Percentiles rank a stretch among this genome's conserved stretches.
These are phyloP conservation scores for Anagrus nilaparvatae DNA, from an alignment of 1,140 invertebrate species.

Conservation along the genomic window DNA sequence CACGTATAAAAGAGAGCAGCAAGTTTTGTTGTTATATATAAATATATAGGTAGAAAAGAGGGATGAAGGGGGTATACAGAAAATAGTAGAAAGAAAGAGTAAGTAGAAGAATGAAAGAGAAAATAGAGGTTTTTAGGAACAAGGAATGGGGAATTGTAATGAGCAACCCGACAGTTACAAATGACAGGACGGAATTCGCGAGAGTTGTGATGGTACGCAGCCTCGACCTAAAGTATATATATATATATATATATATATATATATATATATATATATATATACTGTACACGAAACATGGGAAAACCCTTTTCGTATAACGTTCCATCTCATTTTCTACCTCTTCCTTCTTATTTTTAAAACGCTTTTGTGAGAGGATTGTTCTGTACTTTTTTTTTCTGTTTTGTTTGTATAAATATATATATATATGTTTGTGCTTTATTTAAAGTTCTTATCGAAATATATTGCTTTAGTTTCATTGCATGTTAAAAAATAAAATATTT, in stretches of 20 bases:
- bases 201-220: conserved; percentile 40
- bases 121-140: conserved; percentile 24
- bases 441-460: no score
- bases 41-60: no score
- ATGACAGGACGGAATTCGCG: conserved; percentile 45
- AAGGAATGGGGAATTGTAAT: conserved; percentile 45
- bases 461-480: no score
- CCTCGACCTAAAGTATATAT: conserved; percentile 32
- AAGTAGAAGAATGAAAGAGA: conserved; percentile 11
- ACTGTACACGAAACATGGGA: conserved; percentile 6
- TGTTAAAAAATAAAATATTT: no score
- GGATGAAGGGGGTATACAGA: conserved; percentile 7
- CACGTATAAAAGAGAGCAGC: no score
- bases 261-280: no score
- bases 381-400: not conserved
- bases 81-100: conserved; percentile 7
- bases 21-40: no score
- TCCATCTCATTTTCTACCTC: conserved; percentile 14
- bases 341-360: conserved; percentile 10
- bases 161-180: conserved; percentile 45
- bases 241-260: not conserved
- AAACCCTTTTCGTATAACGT: conserved; percentile 16
- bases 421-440: no score
- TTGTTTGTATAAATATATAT: no score
- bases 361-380: conserved; percentile 15